A percentile compares a stretch with the other conserved stretches of the same genome.
These are phyloP conservation scores for Linepithema humile DNA, from an alignment of 1,140 invertebrate genomes.

Conservation along the genomic window DNA sequence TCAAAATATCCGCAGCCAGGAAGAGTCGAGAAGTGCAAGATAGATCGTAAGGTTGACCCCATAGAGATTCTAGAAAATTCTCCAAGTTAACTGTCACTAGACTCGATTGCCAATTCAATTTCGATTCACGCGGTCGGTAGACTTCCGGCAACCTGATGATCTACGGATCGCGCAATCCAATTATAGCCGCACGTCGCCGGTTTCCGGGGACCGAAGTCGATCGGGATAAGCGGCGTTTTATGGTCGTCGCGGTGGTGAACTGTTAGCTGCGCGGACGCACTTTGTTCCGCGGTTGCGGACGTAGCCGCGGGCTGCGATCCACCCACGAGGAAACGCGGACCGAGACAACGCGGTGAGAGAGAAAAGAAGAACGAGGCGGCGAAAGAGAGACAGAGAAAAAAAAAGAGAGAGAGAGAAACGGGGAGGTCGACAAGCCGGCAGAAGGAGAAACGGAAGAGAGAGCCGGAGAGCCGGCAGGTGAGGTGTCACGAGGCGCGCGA, in stretches of 20 bases:
- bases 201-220: constrained; percentile 37
- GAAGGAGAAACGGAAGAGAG: constrained; percentile 47
- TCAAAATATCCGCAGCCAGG: not conserved
- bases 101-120: not conserved
- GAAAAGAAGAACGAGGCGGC: constrained; percentile 14
- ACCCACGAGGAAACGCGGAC: constrained; percentile 82
- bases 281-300: constrained; percentile 71
- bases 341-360: constrained; percentile 39
- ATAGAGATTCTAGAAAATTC: not conserved
- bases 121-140: not conserved
- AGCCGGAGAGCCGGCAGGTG: constrained; percentile 79
- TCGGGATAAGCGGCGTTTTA: constrained; percentile 65
- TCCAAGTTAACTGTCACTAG: not conserved
- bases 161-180: not conserved
- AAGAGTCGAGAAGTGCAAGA: constrained; percentile 26
- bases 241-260: constrained; percentile 17
- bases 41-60: constrained; percentile 12
- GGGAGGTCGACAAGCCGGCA: constrained; percentile 25
- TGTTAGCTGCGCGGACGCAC: constrained; percentile 59
- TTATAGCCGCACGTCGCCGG: constrained; percentile 24
- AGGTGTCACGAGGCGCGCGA: constrained; percentile 83
- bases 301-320: constrained; percentile 76
- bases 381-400: too few species aligned
- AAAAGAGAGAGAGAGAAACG: constrained; percentile 13
- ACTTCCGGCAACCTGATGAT: not conserved